Evolutionary conservation across 2,888 invertebrate species (phyloP), one percentile per base, ranked within the genome.

Genomic region (Lamproptera curius): DNA sequence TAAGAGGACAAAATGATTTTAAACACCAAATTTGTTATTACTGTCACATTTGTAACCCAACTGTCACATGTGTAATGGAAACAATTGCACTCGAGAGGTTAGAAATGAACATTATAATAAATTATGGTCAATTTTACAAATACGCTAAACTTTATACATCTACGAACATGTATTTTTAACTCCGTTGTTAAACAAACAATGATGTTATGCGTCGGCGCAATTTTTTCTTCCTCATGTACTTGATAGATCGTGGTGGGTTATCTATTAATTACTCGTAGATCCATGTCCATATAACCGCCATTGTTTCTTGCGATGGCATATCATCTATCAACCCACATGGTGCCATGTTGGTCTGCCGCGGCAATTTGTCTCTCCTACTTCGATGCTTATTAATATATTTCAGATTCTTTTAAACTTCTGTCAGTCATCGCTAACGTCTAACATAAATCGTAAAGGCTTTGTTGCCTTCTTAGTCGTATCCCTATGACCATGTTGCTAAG

Each of bases 261-360:
- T 76, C 76, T 80, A 82, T 85, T 85, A 86, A 87, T 86, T 85
- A 86, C 76, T 66, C 59, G 59, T 67, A 70, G 76, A 76, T 79
- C 67, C 73, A 71, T 68, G 67, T 69, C 71, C 75, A 75, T 79
- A 73, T 65, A 65, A 61, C 67, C 64, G 68, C 75, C 73, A 84
- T 86, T 86, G 84, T 85, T 79, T 71, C 69, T 63, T 57, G 53
- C 64, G 73, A 70, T 73, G 72, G 57, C 56, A 54, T 54, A 65
- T 67, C 68, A 84, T 87, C 79, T 67, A 82, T 85, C 85, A 84
- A 80, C 73, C 78, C 66, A 76, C 78, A 76, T 75, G 76, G 67
- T 78, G 79, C 79, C 83, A 68, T 75, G 77, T 83, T 67, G 67
- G 71, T 73, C 70, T 70, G 73, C 70, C 72, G 62, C 61, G 61